These are phyloP conservation scores for Lithophane semibrunnea DNA, from an alignment of 2,888 invertebrate species.

Conservation along the genomic window DNA sequence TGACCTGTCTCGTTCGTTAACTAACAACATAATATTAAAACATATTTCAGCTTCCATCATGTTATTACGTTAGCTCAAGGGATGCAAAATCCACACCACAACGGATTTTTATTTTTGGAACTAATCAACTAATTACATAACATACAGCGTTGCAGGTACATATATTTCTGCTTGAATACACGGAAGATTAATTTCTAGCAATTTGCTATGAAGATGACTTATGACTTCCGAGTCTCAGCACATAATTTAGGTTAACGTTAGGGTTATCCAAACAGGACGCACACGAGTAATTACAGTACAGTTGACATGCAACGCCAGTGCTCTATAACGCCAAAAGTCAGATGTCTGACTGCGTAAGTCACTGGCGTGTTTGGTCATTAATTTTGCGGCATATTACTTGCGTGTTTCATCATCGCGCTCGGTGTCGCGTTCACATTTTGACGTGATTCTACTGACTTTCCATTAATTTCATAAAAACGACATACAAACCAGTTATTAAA, in stretches of 20 bases:
- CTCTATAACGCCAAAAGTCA: conserved; percentile 54
- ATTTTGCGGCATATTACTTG: conserved; percentile 60
- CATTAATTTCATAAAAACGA: conserved; percentile 65
- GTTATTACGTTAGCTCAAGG: conserved; percentile 34
- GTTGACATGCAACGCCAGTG: conserved; percentile 48
- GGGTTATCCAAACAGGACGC: conserved; percentile 59
- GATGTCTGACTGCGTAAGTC: conserved; percentile 55
- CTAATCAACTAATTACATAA: conserved; percentile 41
- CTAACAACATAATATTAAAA: conserved; percentile 39
- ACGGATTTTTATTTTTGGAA: conserved; percentile 16
- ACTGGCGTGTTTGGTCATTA: conserved; percentile 53
- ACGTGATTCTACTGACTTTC: conserved; percentile 62
- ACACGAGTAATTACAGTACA: conserved; percentile 56
- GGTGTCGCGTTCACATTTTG: conserved; percentile 46
- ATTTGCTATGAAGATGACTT: conserved; percentile 60
- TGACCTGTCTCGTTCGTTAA: conserved; percentile 69
- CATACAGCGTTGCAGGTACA: conserved; percentile 18
- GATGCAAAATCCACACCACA: conserved; percentile 8
- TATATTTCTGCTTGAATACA: conserved; percentile 28
- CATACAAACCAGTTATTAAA: conserved; percentile 66
- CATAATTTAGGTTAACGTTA: conserved; percentile 61
- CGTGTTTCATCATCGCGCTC: conserved; percentile 57
- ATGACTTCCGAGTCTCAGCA: conserved; percentile 63
- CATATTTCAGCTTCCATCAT: conserved; percentile 44
- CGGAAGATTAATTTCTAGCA: conserved; percentile 57